A percentile compares a stretch with the other conserved stretches of the same genome.
Evolutionary conservation across 2,113 vertebrate genomes (phyloP).

Genomic region (Nicator chloris): DNA sequence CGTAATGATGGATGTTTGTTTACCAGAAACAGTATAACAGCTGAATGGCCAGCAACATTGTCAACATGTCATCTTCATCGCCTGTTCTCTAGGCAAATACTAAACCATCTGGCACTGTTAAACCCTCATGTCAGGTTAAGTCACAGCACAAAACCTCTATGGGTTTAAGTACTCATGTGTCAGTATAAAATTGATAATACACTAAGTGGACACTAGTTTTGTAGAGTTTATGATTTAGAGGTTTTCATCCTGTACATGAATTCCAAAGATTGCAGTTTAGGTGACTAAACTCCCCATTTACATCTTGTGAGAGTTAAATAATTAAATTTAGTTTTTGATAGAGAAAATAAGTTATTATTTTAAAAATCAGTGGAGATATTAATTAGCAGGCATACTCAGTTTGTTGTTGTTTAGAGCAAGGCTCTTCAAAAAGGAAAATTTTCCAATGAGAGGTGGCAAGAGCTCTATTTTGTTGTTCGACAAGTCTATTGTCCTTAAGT

Average conservation of each 20-base stretch:
- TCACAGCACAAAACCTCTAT: neutral
- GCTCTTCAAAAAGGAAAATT: constrained; percentile 89
- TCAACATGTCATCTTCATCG: neutral
- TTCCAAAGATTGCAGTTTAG: neutral
- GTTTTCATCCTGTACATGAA: neutral
- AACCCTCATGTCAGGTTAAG: neutral
- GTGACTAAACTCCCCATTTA: neutral
- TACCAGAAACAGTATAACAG: neutral
- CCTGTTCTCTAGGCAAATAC: neutral
- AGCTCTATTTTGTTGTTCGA: constrained; percentile 91
- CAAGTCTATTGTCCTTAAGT: constrained; percentile 92
- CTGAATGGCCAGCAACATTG: neutral
- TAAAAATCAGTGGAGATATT: neutral
- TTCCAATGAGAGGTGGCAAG: constrained; percentile 83
- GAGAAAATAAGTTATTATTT: neutral
- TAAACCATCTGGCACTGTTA: neutral
- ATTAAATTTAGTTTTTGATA: neutral
- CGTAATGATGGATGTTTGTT: neutral
- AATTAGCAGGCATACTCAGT: constrained; percentile 79
- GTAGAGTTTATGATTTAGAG: neutral
- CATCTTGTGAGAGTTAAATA: neutral
- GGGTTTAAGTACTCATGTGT: neutral
- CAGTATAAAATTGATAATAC: neutral
- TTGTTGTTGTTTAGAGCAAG: constrained; percentile 89
- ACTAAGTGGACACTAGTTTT: neutral